Percentiles rank a stretch among this genome's conserved stretches.
These are phyloP conservation scores for Archivesica marissinica DNA, from an alignment of 1,140 invertebrate genomes.

Conservation along the genomic window DNA sequence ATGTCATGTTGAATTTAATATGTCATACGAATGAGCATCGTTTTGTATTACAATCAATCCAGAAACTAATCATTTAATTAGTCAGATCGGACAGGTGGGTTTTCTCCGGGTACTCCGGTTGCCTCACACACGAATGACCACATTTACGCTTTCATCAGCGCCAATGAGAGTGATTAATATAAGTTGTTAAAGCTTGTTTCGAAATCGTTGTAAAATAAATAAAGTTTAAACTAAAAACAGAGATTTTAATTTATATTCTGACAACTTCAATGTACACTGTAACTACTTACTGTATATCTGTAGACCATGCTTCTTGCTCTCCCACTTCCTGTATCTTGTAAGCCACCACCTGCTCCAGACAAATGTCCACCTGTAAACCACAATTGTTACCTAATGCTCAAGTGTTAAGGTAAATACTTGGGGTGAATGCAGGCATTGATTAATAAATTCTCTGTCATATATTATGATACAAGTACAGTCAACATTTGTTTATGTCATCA, in stretches of 20 bases:
- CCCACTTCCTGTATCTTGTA: conserved; percentile 52
- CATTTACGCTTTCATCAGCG: neutral
- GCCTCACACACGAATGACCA: neutral
- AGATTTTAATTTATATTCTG: too few relatives aligned
- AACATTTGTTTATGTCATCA: neutral
- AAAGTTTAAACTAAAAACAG: neutral
- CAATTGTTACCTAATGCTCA: neutral
- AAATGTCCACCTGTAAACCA: conserved; percentile 14
- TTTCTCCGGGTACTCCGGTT: too few relatives aligned
- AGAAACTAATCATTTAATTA: too few relatives aligned
- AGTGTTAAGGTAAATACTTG: too few relatives aligned
- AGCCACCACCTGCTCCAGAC: neutral
- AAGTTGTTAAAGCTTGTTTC: neutral
- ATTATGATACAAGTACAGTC: neutral
- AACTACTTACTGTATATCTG: conserved; percentile 32
- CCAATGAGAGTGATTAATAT: neutral
- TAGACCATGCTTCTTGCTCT: conserved; percentile 33
- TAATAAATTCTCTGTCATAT: neutral
- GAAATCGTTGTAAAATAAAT: neutral
- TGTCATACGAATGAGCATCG: too few relatives aligned
- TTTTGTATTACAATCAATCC: too few relatives aligned
- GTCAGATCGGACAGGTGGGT: too few relatives aligned
- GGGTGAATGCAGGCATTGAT: too few relatives aligned
- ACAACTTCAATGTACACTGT: neutral
- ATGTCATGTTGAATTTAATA: too few relatives aligned